Base-by-base conservation (phyloP, 2,113 vertebrate genomes). In the Sander lucioperca region DNA sequence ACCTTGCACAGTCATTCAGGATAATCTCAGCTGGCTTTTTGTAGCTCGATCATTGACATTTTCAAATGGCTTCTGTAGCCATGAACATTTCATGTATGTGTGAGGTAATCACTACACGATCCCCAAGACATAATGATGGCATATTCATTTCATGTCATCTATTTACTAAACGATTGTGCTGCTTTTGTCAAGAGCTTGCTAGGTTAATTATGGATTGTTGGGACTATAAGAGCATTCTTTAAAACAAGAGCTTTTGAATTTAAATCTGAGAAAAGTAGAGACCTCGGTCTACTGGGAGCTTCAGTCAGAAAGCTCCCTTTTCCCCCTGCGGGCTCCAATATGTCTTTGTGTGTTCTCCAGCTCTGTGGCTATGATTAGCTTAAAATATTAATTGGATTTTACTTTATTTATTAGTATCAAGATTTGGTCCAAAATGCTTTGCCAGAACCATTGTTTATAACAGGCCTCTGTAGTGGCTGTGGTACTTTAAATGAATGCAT, bases 341-440 rank as follows among this genome's bases (percentile, higher is more conserved):
- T 94, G 92, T 92, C 90, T 93, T 80, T 94, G 92, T 89, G 88
- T 91, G 85, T 93, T 92, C 84, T 93, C 92, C 90, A 92, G 89
- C 86, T 91, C 91, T 84, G 70, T 87, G 67, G 73, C 88, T 87
- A 82, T 91, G 92, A 94, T 93, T 91, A 89, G 84, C 79, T 87
- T 94, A 66, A 94, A 94, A 94, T 93, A 94, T 94, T 94, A 87
- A 94, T 91, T 90, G 56, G 80, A 86, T 92, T 92, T 94, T 94
- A 92, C 84, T 93, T 95, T 93, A 94, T 93, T 94, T 93, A 94
- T 94, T 89, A 92, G 74, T 77, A 73, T 87, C 74, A 62, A 84
- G 76, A 94, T 92, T 89, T 82, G 51, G 82, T 83, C 83, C 86
- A 83, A 83, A 81, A 77, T 33, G 30, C 80, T 79, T 59, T 59